Conservation (phyloP, 2,113 vertebrate species). For the Engystomops pustulosus region DNA sequence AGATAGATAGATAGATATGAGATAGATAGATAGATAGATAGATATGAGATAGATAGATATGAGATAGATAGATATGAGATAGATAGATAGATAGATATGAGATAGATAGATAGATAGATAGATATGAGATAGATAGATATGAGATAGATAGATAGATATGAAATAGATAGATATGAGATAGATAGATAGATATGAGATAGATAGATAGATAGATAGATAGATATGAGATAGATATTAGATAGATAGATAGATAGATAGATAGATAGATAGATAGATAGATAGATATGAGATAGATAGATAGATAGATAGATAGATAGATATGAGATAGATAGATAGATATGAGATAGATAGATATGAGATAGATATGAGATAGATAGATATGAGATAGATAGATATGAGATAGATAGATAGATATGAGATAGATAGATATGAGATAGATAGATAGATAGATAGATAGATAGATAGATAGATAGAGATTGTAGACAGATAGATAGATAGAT, state of each 20-base stretch:
- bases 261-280: background rate
- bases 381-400: background rate
- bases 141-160: background rate
- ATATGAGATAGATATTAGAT: too few relatives aligned
- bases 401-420: background rate
- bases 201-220: constrained; percentile 12
- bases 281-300: too few relatives aligned
- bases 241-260: constrained; percentile 17
- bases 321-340: too few relatives aligned
- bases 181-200: constrained; percentile 28
- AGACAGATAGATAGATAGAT: background rate
- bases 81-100: constrained; percentile 6
- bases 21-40: constrained; percentile 3
- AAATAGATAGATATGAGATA: background rate
- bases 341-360: too few relatives aligned
- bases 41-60: background rate
- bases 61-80: too few relatives aligned
- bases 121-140: background rate
- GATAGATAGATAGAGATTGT: too few relatives aligned
- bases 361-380: background rate
- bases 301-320: constrained; percentile 11
- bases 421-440: background rate
- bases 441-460: background rate
- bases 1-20: constrained; percentile 7
- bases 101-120: background rate